Evolutionary conservation across 2,113 vertebrate genomes (phyloP), one percentile per base, ranked within the genome.

Genomic region (Oenanthe melanoleuca): DNA sequence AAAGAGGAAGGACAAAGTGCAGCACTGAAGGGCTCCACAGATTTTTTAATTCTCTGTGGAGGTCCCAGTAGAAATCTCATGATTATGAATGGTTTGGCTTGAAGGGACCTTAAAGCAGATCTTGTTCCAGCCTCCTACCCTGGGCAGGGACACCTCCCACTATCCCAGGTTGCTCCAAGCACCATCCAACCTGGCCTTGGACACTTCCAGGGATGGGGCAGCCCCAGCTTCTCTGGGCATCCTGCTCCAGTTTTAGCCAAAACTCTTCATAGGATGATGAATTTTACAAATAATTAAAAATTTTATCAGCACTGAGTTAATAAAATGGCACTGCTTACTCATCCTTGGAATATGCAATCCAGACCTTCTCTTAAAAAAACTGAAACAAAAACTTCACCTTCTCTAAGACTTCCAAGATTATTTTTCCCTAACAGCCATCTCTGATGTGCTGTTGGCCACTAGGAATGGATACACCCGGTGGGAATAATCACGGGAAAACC

Each of bases 401-500:
- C 42, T 49, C 42, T 24, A 69, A 37, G 19, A 57, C 17, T 40
- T 55, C 25, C 49, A 40, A 45, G 24, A 18, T 37, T 14, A 9
- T 11, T 73, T 73, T 34, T 17, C 45, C 52, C 45, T 17, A 20
- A 22, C 0, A 2, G 23, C 55, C 5, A 0, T 40, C 50, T 29
- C 26, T 10, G 15, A 23, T 33, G 49, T 45, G 44, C 63, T 40
- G 50, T 20, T 87, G 72, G 55, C 15, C 66, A 20, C 26, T 8
- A 24, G 19, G 34, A 52, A 74, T 40, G 42, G 5, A 45, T 28
- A 24, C 3, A 2, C 11, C 9, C 3, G 12, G 12, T 29, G 69
- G 26, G 47, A 42, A 25, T 21, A 70, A 63, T 9, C 0, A 2
- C 3, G 31, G 47, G 1, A 56, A 56, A 57, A 24, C 1, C 2